Base-by-base conservation (phyloP, 2,113 vertebrate species). In the Prionailurus bengalensis region DNA sequence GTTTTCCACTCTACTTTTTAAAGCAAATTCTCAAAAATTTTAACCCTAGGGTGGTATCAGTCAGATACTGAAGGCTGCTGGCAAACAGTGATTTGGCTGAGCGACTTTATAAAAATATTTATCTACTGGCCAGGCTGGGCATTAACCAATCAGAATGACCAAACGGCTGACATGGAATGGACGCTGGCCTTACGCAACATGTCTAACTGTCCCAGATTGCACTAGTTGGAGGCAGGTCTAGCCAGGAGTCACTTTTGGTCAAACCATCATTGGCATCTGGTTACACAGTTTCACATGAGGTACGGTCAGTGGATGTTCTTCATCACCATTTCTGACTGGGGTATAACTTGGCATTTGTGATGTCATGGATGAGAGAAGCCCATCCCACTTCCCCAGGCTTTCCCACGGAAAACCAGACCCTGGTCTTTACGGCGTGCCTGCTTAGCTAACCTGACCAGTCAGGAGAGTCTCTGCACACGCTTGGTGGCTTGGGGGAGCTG, bases 51-150 rank as follows among this genome's bases (percentile, higher is more conserved):
- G 1, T 45, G 4, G 55, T 10, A 6, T 94, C 88, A 51, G 16
- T 61, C 65, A 76, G 97, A 65, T 31, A 5, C 9, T 39, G 42
- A 25, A 93, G 55, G 58, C 19, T 74, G 17, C 42, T 2, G 14
- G 65, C 16, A 87, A 84, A 84, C 19, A 39, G 36, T 36, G 3
- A 82, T 86, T 78, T 65, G 11, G 63, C 25, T 21, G 42, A 10
- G 31, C 78, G 86, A n/a, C 42, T 87, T 76, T 94, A 79, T 53
- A 51, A 68, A 83, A 76, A 66, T 58, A 92, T 63, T 55, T 82
- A 89, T 86, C n/a, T 55, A 61, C 2, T 39, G n/a, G 27, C 11
- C 70, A 36, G 78, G 73, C 42, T 92, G 66, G 70, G 12, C 8
- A 53, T 48, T 45, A 31, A 36, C 27, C 48, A 84, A 94, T 79